Evolutionary conservation across 2,888 invertebrate species (phyloP).

Genomic region (Furcula furcula): DNA sequence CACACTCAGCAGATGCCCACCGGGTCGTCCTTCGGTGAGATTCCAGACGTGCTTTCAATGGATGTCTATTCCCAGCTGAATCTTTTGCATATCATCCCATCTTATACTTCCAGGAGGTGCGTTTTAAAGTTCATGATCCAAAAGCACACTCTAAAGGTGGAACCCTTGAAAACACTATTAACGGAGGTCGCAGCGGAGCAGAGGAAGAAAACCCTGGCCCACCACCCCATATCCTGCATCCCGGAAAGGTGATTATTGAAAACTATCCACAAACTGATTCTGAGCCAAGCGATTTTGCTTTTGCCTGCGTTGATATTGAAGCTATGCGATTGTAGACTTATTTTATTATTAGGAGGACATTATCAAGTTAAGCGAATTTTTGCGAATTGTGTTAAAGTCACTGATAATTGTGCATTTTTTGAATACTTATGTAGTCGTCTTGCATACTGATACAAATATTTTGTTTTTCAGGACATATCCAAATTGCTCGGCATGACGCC

Average conservation of each 20-base stretch:
- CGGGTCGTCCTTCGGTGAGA: conserved; percentile 77
- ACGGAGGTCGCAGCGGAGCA: conserved; percentile 87
- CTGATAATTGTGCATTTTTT: background rate
- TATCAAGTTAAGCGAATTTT: background rate
- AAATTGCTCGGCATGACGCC: conserved; percentile 96
- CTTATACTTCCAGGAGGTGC: conserved; percentile 89
- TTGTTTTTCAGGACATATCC: conserved; percentile 87
- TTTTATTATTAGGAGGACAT: no score
- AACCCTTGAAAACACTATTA: conserved; percentile 94
- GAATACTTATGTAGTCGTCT: background rate
- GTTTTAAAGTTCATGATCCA: conserved; percentile 96
- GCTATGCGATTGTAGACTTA: conserved; percentile 10
- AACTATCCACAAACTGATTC: background rate
- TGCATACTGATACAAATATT: background rate
- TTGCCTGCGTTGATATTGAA: conserved; percentile 5
- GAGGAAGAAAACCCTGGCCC: conserved; percentile 85
- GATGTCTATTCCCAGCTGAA: conserved; percentile 5
- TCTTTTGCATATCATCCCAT: conserved; percentile 10
- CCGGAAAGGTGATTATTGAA: conserved; percentile 85
- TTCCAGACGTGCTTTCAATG: conserved; percentile 30
- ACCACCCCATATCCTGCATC: conserved; percentile 90
- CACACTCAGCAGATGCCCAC: conserved; percentile 85
- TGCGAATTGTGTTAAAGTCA: background rate
- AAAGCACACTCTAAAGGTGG: conserved; percentile 97
- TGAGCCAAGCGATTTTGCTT: conserved; percentile 10